These are phyloP conservation scores for Eueremaeus valkanovi DNA, from an alignment of 2,888 invertebrate species.

Conservation along the genomic window DNA sequence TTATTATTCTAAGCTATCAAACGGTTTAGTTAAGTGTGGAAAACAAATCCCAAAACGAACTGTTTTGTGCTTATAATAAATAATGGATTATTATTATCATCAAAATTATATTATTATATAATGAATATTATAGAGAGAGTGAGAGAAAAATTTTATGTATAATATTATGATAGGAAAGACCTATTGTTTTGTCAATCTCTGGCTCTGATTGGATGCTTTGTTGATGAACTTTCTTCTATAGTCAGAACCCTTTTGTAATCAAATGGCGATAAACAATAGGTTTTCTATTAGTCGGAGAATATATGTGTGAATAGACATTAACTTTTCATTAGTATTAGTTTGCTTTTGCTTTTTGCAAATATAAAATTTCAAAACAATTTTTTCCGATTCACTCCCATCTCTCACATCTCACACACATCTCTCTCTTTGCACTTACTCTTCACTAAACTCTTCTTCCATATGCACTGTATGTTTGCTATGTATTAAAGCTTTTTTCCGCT, in stretches of 20 bases:
- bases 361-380: not conserved
- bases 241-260: not conserved
- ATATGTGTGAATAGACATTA: slow-evolving; percentile 1
- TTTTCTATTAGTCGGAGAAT: not conserved
- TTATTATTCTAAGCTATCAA: slow-evolving; percentile 35
- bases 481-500: too few relatives aligned
- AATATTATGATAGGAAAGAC: slow-evolving; percentile 19
- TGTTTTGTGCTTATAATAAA: slow-evolving; percentile 12
- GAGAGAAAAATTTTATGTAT: too few relatives aligned
- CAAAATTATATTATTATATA: slow-evolving; percentile 23
- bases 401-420: not conserved
- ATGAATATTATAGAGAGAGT: slow-evolving; percentile 28
- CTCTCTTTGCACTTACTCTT: too few relatives aligned
- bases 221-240: not conserved
- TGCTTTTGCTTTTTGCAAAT: not conserved
- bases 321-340: not conserved
- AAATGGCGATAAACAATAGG: slow-evolving; percentile 16
- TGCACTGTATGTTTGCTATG: too few relatives aligned
- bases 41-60: slow-evolving; percentile 33
- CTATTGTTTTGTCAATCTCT: slow-evolving; percentile 9
- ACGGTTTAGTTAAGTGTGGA: slow-evolving; percentile 22
- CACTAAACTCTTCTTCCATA: too few relatives aligned
- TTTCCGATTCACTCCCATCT: not conserved
- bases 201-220: slow-evolving; percentile 1
- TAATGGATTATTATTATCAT: slow-evolving; percentile 32